These are phyloP conservation scores for Rhombomys opimus DNA, from an alignment of 2,113 vertebrate species.

Conservation along the genomic window DNA sequence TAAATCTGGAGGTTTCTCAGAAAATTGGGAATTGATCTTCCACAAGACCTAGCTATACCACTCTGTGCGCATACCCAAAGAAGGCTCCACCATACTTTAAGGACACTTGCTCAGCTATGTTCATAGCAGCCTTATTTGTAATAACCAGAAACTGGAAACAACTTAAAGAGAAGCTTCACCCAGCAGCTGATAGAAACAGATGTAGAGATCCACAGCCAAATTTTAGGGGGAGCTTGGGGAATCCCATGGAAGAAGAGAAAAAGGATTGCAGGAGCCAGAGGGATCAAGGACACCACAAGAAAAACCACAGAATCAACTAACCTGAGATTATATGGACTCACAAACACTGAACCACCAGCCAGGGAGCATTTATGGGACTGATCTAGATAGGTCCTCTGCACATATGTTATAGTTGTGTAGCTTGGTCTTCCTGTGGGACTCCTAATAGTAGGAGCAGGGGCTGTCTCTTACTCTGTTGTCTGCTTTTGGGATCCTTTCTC, in stretches of 20 bases:
- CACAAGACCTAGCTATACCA: neutral
- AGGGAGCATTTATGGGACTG: neutral
- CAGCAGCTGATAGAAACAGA: neutral
- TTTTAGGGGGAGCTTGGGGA: neutral
- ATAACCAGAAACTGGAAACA: neutral
- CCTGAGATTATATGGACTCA: neutral
- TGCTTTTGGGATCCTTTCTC: neutral
- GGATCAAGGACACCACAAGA: neutral
- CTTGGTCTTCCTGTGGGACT: neutral
- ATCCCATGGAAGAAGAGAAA: neutral
- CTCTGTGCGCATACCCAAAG: neutral
- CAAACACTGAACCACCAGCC: neutral
- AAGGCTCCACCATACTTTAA: neutral
- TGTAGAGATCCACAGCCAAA: neutral
- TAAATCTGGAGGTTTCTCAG: neutral
- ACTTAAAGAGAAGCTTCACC: neutral
- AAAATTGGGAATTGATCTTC: neutral
- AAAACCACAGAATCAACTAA: neutral
- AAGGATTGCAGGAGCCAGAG: neutral
- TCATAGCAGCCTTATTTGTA: neutral
- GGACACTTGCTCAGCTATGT: neutral
- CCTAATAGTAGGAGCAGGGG: neutral
- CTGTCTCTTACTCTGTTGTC: neutral
- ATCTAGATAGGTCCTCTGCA: neutral
- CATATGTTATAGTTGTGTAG: neutral